Base-by-base conservation (phyloP, 1,140 invertebrate genomes). In the Drosophila sp. region DNA sequence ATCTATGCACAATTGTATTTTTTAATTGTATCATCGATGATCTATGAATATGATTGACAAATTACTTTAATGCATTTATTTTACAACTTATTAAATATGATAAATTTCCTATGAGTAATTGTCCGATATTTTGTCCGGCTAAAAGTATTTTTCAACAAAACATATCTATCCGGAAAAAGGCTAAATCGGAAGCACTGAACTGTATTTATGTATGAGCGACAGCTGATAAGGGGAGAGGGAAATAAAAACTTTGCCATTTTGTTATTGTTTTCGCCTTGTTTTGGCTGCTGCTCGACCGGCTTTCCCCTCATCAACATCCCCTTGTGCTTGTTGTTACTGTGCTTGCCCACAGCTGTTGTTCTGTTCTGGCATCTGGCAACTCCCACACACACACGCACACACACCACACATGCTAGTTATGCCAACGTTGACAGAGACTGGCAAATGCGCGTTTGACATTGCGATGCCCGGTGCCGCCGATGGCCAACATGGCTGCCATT, bases 361-460 rank as follows among this genome's bases (percentile, higher is more conserved):
- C 41, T 56, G 21, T 50, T 14, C 43, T 46, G 71, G 40, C 71
- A 73, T 54, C 69, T 72, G 71, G 62, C 54, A 53, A 16, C 41
- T 41, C 36, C 40, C 38, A 59, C 32, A 58, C 43, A 66, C 64
- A 61, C 43, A 45, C n/a, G 50, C 25, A 46, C 45, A 59, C 14
- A 56, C 27, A 43, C 25, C 45, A 59, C 14, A 56, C 27, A 43
- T 34, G 16, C 14, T 51, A 34, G 41, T 14, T 21, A 46, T 8
- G 43, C 36, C 46, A 48, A 36, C 38, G 45, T 58, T 67, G 64
- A 59, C 64, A 74, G 59, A 61, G 48, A 61, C 21, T 70, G 71
- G 71, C 58, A 77, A 73, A 77, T 73, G 45, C 75, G 75, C 72
- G 72, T 65, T 75, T 78, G 75, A 78, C 75, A 78, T 78, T 71